Evolutionary conservation across 2,888 invertebrate genomes (phyloP).

Genomic region (Meliscaeva auricollis): DNA sequence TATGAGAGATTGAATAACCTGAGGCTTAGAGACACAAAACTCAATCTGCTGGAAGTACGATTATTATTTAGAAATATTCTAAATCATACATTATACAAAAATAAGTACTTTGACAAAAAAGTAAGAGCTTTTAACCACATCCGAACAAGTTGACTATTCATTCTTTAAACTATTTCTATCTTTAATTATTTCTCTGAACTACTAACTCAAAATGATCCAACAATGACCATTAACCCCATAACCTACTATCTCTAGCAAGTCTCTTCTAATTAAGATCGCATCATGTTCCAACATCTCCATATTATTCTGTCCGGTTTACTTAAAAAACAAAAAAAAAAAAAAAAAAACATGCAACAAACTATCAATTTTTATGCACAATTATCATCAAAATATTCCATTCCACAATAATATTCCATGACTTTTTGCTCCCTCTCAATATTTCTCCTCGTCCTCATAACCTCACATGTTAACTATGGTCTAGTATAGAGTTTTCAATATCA

Average conservation of each 20-base stretch:
- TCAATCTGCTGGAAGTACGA: no score
- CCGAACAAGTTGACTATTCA: not conserved
- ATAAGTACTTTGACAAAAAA: no score
- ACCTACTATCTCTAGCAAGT: slow-evolving; percentile 39
- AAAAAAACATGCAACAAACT: slow-evolving; percentile 39
- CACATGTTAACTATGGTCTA: slow-evolving; percentile 9
- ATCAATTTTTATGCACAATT: slow-evolving; percentile 31
- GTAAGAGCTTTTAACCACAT: no score
- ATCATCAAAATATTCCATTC: slow-evolving; percentile 43
- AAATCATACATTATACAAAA: no score
- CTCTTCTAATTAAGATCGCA: slow-evolving; percentile 50
- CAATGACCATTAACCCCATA: slow-evolving; percentile 60
- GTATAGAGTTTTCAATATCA: slow-evolving; percentile 13
- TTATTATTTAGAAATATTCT: no score
- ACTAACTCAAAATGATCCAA: slow-evolving; percentile 47
- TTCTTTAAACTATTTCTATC: not conserved
- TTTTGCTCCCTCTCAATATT: slow-evolving; percentile 6
- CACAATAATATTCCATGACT: not conserved
- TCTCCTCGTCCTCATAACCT: not conserved
- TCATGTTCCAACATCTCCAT: not conserved
- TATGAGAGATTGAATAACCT: no score
- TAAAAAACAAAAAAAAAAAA: not conserved
- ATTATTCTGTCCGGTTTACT: not conserved
- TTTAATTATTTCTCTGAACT: not conserved
- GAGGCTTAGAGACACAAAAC: no score